phyloP scores from a whole-genome alignment of 64 coral and sea anemone species.

The Montipora capricornis region DNA sequence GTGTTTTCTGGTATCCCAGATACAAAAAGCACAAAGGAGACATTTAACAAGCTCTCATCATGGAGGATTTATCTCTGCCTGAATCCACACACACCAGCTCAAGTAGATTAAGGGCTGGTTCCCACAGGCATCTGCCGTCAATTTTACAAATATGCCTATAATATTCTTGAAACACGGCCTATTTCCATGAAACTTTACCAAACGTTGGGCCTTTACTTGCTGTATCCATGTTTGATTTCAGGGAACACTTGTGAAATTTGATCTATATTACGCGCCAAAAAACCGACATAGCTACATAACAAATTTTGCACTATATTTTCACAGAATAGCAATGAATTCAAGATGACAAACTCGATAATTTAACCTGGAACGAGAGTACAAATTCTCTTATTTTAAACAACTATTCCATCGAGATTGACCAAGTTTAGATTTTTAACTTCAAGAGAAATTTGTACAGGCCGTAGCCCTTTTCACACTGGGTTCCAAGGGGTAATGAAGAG shows the following conservation, averaged over 20 bases:
- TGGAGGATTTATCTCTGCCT: too few relatives aligned
- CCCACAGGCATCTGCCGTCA: neutral
- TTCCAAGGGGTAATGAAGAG: too few relatives aligned
- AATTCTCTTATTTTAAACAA: neutral
- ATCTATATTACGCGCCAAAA: neutral
- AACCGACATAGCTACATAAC: neutral
- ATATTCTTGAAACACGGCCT: neutral
- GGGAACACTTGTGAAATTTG: neutral
- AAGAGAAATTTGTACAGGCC: too few relatives aligned
- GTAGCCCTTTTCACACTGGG: too few relatives aligned
- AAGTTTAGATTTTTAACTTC: too few relatives aligned
- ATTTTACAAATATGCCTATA: neutral
- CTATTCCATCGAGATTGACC: neutral
- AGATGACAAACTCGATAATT: neutral
- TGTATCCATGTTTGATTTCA: neutral
- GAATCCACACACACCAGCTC: neutral
- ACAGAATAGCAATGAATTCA: neutral
- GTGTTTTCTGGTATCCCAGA: too few relatives aligned
- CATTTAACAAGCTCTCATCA: too few relatives aligned
- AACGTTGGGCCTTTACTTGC: neutral
- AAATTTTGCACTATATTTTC: neutral
- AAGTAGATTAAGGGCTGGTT: neutral
- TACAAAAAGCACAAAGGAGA: too few relatives aligned
- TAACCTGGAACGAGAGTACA: neutral
- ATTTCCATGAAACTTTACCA: neutral